Evolutionary conservation across 1,140 invertebrate genomes (phyloP).

Genomic region (Bombyx mandarina): DNA sequence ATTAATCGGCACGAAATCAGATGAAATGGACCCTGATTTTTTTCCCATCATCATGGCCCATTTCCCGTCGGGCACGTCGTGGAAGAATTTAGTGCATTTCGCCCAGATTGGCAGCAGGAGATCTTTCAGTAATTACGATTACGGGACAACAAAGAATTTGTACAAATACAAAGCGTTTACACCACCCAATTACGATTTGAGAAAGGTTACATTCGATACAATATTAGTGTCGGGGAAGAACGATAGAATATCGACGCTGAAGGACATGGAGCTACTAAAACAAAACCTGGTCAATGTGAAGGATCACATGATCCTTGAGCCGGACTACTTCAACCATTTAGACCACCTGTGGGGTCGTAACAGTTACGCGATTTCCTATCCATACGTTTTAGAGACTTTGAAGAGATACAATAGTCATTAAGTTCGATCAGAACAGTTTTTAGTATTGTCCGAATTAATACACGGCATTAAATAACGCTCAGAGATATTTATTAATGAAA

Average conservation of each 20-base stretch:
- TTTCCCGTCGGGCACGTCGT: slow-evolving; percentile 58
- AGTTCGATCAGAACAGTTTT: too few relatives aligned
- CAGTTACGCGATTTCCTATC: slow-evolving; percentile 8
- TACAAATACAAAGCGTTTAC: slow-evolving; percentile 52
- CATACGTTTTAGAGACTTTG: slow-evolving; percentile 5
- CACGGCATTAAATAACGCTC: too few relatives aligned
- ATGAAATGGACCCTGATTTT: slow-evolving; percentile 17
- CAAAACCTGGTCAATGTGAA: slow-evolving; percentile 52
- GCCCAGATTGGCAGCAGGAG: slow-evolving; percentile 67
- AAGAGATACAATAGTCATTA: slow-evolving; percentile 1
- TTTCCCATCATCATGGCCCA: slow-evolving; percentile 12
- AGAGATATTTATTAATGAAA: too few relatives aligned
- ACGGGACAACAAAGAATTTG: slow-evolving; percentile 61
- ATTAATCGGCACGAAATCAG: slow-evolving; percentile 10
- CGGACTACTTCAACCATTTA: slow-evolving; percentile 21
- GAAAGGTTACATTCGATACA: slow-evolving; percentile 68
- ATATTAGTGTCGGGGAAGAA: slow-evolving; percentile 72
- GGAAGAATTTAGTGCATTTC: slow-evolving; percentile 77
- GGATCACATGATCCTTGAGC: slow-evolving; percentile 8
- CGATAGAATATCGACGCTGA: slow-evolving; percentile 67
- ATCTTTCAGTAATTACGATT: slow-evolving; percentile 50
- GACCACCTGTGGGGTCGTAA: slow-evolving; percentile 17
- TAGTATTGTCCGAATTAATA: too few relatives aligned
- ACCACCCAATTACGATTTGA: slow-evolving; percentile 71
- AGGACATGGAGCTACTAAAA: slow-evolving; percentile 70